Evolutionary conservation across 2,113 vertebrate genomes (phyloP).

Genomic region (Columba livia): DNA sequence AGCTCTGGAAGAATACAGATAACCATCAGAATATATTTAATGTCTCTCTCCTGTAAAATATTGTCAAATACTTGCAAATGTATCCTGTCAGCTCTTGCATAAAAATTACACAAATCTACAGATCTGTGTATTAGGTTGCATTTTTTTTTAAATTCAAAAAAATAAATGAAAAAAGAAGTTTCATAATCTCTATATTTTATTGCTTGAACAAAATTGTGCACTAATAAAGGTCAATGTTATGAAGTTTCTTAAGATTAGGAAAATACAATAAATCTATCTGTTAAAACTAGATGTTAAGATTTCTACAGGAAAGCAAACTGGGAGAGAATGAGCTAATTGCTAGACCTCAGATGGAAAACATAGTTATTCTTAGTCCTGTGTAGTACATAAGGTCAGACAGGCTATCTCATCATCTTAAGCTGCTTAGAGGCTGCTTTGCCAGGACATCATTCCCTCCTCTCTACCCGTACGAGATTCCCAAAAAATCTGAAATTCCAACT

Average conservation of each 20-base stretch:
- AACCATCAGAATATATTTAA: conserved; percentile 55
- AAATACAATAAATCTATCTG: background rate
- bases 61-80: conserved; percentile 45
- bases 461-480: background rate
- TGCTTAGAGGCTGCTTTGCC: background rate
- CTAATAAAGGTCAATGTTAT: conserved; percentile 2
- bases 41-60: conserved; percentile 24
- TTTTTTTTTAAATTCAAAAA: conserved; percentile 20
- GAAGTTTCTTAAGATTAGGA: conserved; percentile 21
- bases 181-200: background rate
- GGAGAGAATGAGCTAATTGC: background rate
- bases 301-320: background rate
- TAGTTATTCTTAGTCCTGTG: background rate
- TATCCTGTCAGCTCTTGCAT: conserved; percentile 20
- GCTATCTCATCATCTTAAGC: background rate
- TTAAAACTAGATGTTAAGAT: background rate
- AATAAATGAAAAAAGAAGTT: background rate
- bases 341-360: background rate
- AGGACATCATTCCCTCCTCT: background rate
- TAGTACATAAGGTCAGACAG: background rate
- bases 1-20: conserved; percentile 18
- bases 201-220: conserved; percentile 33
- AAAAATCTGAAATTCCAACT: background rate
- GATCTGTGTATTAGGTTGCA: background rate
- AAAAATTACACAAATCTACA: conserved; percentile 52